Base-by-base conservation (phyloP, 2,888 invertebrate genomes). In the Odontocolon sp. region DNA sequence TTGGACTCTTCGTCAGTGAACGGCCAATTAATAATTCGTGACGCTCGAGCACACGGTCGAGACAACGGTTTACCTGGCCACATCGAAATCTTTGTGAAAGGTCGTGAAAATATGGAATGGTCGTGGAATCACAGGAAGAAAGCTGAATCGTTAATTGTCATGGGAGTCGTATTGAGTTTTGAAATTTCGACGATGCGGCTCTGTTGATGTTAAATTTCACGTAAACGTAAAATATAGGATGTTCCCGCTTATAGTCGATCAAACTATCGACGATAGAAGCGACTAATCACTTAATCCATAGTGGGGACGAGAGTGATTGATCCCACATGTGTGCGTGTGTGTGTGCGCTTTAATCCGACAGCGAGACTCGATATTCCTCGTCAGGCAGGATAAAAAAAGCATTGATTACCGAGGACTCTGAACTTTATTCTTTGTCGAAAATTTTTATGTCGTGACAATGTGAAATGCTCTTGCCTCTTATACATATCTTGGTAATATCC, bases 111-210 rank as follows among this genome's bases (percentile, higher is more conserved):
- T 87, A 90, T 90, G 90, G 90, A 83, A 90, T 90, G 90, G 90
- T 90, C 90, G 85, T 90, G 90, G 89, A 90, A 90, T 87, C 90
- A 90, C 85, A 88, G 90, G 81, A 90, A 90, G 85, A 90, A 90
- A 90, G 85, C 61, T 75, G 69, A 82, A 82, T 84, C 83, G 68
- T 79, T 85, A n/a, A n/a, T n/a, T 52, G 54, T 77, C 47, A 36
- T 50, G 45, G 40, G 71, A 69, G 72, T 52, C 33, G 28, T 28
- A 31, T 9, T 54, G 50, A 56, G 38, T 57, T 72, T 8, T 2
- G 11, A 42, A 31, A 1, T 14, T 16, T 16, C 47, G 38, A 69
- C 26, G 23, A 63, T 54, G 59, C 74, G 63, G 26, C 45, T 68
- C n/a, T 56, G 52, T 57, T 57, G 52, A 72, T 64, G 40, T 33